Evolutionary conservation across 2,113 vertebrate genomes (phyloP), one percentile per base, ranked within the genome.

Genomic region (Sebastes schlegelii): DNA sequence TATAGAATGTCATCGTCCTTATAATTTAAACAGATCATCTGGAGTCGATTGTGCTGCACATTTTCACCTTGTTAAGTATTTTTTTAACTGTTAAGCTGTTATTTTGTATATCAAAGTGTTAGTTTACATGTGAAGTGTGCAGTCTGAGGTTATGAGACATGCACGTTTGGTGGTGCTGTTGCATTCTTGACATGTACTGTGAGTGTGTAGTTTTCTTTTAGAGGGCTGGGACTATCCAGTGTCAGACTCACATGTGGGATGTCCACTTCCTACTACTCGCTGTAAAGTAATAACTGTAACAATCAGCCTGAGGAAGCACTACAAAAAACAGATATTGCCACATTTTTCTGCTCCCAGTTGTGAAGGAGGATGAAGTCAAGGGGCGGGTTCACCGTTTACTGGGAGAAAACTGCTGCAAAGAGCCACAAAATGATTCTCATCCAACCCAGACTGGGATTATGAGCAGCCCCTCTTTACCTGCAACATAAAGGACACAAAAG

Each of bases 181-280:
- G 45, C 4, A 21, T 49, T 16, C 6, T 17, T 7, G 19, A 49
- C 7, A 12, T 51, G 49, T 2, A 4, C 5, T 61, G 43, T n/a
- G 9, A 34, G 23, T 46, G 43, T 34, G 5, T 21, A 42, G 19
- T 58, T 67, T 63, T 65, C 16, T 75, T 14, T 7, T 0, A 19
- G 54, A 26, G 61, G 68, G 81, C 52, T 17, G 71, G 79, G 49
- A 82, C 79, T 13, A 0, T 23, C n/a, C 58, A n/a, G 60, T 69
- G 74, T 73, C 60, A 66, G 12, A 11, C 52, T 62, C 45, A 10
- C 72, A 71, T 8, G 43, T 61, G 69, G 72, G 51, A 61, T 57
- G 40, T 77, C n/a, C 14, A 79, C 86, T 77, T 88, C 90, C 86
- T 81, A n/a, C 86, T 81, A n/a, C 78, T 73, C 1, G 2, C 9